Conservation (phyloP, 1,140 invertebrate genomes). For the Zophobas atratus region DNA sequence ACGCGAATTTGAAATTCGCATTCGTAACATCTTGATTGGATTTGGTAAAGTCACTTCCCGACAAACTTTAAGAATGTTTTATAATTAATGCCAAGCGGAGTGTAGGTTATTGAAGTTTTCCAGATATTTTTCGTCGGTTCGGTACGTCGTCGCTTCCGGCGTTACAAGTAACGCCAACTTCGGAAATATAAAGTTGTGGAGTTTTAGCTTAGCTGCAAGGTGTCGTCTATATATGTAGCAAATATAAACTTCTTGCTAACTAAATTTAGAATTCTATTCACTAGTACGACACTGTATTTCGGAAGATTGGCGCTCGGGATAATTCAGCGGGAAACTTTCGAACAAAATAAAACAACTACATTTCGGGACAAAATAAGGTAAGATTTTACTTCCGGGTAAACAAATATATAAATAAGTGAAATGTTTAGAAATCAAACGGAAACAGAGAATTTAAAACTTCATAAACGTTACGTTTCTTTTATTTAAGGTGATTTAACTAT, state of each 20-base stretch:
- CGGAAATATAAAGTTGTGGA: constrained; percentile 40
- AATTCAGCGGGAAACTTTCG: not conserved
- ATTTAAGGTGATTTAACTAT: too few species aligned
- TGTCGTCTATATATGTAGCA: constrained; percentile 28
- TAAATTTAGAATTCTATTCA: constrained; percentile 31
- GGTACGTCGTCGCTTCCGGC: constrained; percentile 21
- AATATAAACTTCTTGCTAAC: constrained; percentile 39
- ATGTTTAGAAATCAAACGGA: not conserved
- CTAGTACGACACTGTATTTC: constrained; percentile 13
- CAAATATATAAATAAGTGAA: too few species aligned
- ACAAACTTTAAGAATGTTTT: constrained; percentile 28
- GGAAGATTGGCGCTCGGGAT: not conserved
- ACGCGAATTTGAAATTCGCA: constrained; percentile 29
- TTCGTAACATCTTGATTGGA: constrained; percentile 39
- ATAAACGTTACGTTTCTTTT: too few species aligned
- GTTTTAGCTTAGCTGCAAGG: constrained; percentile 35
- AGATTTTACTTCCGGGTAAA: too few species aligned
- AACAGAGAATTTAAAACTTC: not conserved
- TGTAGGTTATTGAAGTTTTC: constrained; percentile 41
- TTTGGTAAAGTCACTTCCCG: constrained; percentile 16
- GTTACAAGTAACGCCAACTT: constrained; percentile 32
- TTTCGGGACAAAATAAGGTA: not conserved
- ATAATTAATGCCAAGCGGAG: constrained; percentile 26
- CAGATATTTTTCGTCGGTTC: constrained; percentile 16
- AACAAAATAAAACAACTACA: not conserved